Percentiles rank a stretch among this genome's conserved stretches.
Evolutionary conservation across 2,113 vertebrate species (phyloP).

Genomic region (Ursus arctos): DNA sequence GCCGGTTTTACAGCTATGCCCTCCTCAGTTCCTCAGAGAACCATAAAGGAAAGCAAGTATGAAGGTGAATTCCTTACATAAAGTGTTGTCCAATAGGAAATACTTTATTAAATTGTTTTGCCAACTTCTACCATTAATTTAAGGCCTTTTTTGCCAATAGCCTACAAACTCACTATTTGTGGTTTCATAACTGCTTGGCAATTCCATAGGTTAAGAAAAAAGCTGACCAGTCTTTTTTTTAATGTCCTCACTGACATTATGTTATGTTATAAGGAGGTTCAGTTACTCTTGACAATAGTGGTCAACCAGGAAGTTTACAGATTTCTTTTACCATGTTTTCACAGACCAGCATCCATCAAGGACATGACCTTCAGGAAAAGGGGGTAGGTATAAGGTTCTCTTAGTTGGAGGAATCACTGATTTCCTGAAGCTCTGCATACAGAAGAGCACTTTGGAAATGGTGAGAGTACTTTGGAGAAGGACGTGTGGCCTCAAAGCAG

Average conservation of each 20-base stretch:
- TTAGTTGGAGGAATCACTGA: neutral
- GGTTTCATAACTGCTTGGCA: conserved; percentile 24
- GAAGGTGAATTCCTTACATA: neutral
- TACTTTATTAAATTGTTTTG: neutral
- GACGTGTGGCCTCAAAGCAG: neutral
- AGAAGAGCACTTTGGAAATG: neutral
- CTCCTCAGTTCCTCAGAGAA: neutral
- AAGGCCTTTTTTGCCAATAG: neutral
- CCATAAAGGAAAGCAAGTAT: neutral
- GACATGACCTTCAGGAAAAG: neutral
- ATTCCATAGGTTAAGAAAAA: neutral
- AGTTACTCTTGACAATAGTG: neutral
- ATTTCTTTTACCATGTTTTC: conserved; percentile 11
- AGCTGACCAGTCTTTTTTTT: neutral
- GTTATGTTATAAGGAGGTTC: neutral
- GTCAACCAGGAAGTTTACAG: neutral
- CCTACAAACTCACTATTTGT: neutral
- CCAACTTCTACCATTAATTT: neutral
- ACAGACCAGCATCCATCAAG: neutral
- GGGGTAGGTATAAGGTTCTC: neutral
- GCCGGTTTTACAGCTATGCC: neutral
- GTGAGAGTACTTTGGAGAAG: neutral
- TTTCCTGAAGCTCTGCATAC: conserved; percentile 5
- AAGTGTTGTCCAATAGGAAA: conserved; percentile 5
- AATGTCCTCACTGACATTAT: neutral